phyloP scores from a whole-genome alignment of 2,797 vertebrate species.

The Brotogeris chrysoptera region DNA sequence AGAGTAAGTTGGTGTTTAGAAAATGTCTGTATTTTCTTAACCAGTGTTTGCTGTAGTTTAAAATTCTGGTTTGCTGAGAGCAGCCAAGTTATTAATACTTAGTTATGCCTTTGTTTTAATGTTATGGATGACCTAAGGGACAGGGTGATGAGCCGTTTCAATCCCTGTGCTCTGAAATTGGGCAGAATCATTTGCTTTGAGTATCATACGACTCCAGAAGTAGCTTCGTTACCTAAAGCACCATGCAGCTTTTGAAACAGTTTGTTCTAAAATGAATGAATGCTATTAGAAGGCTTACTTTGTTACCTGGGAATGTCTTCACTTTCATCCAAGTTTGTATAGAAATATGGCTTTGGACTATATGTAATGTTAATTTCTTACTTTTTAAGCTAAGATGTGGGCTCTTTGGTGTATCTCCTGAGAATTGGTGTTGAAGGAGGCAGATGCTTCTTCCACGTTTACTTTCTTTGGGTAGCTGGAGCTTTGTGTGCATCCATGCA shows the following conservation, averaged over 20 bases:
- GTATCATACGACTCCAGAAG: not conserved
- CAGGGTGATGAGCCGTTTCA: not conserved
- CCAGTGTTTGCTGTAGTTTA: not conserved
- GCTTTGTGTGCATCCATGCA: not conserved
- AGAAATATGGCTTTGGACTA: not conserved
- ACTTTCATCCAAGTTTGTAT: not conserved
- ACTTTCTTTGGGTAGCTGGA: not conserved
- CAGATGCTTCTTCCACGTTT: accelerated
- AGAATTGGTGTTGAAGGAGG: not conserved
- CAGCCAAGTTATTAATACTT: not conserved
- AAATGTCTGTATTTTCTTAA: not conserved
- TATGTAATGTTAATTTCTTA: not conserved
- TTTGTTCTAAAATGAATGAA: not conserved
- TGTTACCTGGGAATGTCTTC: not conserved
- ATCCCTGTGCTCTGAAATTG: conserved; percentile 22
- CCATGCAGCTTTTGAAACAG: not conserved
- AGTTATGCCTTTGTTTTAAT: not conserved
- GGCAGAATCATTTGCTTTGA: not conserved
- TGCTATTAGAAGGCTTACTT: not conserved
- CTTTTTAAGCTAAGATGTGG: not conserved
- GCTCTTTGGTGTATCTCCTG: not conserved
- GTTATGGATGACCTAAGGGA: not conserved
- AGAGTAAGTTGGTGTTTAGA: not conserved
- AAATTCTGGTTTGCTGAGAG: not conserved
- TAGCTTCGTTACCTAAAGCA: not conserved